Percentiles rank a stretch among this genome's conserved stretches.
These are phyloP conservation scores for Bombus affinis DNA, from an alignment of 1,140 invertebrate species.

Conservation along the genomic window DNA sequence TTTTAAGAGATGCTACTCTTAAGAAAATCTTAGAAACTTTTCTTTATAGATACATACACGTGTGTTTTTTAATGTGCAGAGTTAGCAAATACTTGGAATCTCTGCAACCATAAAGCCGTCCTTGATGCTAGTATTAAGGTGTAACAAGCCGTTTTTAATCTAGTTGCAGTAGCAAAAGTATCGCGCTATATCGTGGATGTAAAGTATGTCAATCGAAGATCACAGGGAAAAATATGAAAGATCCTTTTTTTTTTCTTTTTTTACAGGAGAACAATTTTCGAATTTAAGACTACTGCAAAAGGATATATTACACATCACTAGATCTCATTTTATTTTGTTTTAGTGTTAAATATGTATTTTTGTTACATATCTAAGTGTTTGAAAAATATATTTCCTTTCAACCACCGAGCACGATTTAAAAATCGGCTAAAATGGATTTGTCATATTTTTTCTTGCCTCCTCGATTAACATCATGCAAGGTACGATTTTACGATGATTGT, in stretches of 20 bases:
- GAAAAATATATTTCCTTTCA: neutral
- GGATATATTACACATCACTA: too few relatives aligned
- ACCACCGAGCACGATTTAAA: neutral
- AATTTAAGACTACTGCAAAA: too few relatives aligned
- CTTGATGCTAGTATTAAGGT: conserved; percentile 26
- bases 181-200: neutral
- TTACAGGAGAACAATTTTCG: neutral
- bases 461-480: neutral
- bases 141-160: neutral
- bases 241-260: neutral
- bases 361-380: too few relatives aligned
- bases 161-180: neutral
- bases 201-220: neutral
- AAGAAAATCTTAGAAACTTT: neutral
- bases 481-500: neutral
- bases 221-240: neutral
- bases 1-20: too few relatives aligned
- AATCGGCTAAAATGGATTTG: neutral
- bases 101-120: conserved; percentile 36
- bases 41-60: neutral
- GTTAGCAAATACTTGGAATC: neutral
- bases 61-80: neutral
- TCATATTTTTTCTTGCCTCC: neutral
- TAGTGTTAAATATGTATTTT: neutral
- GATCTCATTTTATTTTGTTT: neutral